Conservation (phyloP, 2,888 invertebrate species). For the Chorisops tibialis region DNA sequence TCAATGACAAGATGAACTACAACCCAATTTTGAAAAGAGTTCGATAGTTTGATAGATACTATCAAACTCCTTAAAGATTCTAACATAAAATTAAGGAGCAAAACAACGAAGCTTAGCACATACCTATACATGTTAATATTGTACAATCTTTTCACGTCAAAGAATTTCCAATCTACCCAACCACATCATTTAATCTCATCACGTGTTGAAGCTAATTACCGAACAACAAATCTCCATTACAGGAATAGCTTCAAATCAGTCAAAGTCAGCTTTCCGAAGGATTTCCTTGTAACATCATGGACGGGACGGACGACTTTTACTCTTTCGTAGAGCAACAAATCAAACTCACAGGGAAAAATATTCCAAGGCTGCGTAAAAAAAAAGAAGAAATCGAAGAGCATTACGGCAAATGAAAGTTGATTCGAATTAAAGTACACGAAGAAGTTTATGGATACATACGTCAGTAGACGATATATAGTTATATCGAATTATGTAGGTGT, state of each 20-base stretch:
- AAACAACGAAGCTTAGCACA: no score
- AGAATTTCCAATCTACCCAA: slow-evolving; percentile 1
- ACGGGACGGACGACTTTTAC: no score
- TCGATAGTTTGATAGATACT: no score
- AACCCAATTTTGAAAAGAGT: no score
- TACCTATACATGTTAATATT: no score
- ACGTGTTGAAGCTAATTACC: slow-evolving; percentile 20
- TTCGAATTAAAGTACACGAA: slow-evolving; percentile 4
- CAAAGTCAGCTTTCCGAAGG: slow-evolving; percentile 17
- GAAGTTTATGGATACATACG: no score
- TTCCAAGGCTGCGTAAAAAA: no score
- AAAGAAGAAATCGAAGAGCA: neutral
- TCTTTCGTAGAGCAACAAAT: slow-evolving; percentile 1
- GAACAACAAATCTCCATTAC: slow-evolving; percentile 24
- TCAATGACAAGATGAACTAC: no score
- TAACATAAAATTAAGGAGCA: neutral
- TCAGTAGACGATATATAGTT: no score
- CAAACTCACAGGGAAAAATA: neutral
- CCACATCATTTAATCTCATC: slow-evolving; percentile 16
- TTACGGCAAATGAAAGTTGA: slow-evolving; percentile 8
- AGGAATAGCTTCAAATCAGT: slow-evolving; percentile 13
- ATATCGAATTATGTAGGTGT: no score
- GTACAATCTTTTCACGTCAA: slow-evolving; percentile 15
- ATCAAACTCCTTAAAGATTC: neutral
- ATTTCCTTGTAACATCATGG: neutral